phyloP scores from a whole-genome alignment of 2,797 vertebrate genomes.

The Sciaenops ocellatus region DNA sequence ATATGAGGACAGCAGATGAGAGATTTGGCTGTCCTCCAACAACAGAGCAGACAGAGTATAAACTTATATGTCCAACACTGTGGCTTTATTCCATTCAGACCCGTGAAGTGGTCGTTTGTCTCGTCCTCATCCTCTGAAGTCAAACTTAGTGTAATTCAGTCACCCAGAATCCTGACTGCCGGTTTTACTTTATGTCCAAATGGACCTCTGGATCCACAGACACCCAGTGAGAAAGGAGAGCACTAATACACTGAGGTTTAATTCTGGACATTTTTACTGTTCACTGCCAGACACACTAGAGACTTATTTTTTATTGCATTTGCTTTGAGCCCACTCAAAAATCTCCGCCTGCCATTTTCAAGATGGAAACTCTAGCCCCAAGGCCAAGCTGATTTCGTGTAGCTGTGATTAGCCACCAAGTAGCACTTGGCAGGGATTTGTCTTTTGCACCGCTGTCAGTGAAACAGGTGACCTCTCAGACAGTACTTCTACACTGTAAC shows the following conservation, averaged over 20 bases:
- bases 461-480: constrained; percentile 28
- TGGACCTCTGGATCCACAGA: constrained; percentile 23
- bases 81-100: constrained; percentile 17
- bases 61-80: constrained; percentile 25
- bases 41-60: constrained; percentile 38
- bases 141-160: constrained; percentile 1
- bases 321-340: neutral
- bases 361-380: neutral
- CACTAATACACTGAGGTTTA: constrained; percentile 10
- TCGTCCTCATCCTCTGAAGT: constrained; percentile 36
- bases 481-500: constrained; percentile 1
- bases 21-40: constrained; percentile 72
- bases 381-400: constrained; percentile 5
- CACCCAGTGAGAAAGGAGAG: constrained; percentile 13
- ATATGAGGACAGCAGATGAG: constrained; percentile 69
- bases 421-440: constrained; percentile 30
- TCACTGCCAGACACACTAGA: neutral
- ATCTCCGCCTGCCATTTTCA: neutral
- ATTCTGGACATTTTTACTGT: constrained; percentile 1
- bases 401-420: constrained; percentile 30
- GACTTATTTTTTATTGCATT: constrained; percentile 3
- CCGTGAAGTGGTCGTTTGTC: constrained; percentile 40
- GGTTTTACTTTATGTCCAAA: constrained; percentile 37
- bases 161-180: constrained; percentile 20
- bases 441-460: neutral